A percentile compares a stretch with the other conserved stretches of the same genome.
These are phyloP conservation scores for Drosophila lacertosa DNA, from an alignment of 1,140 invertebrate genomes.

Conservation along the genomic window DNA sequence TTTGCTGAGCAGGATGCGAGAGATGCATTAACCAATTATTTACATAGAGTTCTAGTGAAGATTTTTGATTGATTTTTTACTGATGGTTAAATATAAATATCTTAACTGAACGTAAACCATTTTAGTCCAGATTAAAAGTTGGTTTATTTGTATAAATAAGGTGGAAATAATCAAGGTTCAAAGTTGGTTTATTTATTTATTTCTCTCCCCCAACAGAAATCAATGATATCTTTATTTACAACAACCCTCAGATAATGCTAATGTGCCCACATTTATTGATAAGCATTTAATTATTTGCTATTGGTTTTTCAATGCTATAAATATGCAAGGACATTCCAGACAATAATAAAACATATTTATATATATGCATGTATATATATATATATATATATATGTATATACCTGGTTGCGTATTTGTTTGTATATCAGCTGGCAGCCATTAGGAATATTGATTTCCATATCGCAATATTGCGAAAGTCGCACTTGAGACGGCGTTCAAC, in stretches of 20 bases:
- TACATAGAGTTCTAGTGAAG: background rate
- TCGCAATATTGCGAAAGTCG: constrained; percentile 68
- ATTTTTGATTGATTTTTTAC: too few relatives aligned
- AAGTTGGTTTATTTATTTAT: too few relatives aligned
- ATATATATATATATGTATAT: background rate
- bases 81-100: too few relatives aligned
- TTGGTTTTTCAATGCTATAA: constrained; percentile 46
- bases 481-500: constrained; percentile 25
- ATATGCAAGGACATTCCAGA: background rate
- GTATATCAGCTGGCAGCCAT: constrained; percentile 67
- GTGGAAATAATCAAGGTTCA: too few relatives aligned
- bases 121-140: too few relatives aligned
- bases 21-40: constrained; percentile 14
- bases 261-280: constrained; percentile 15
- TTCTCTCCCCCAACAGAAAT: too few relatives aligned
- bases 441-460: constrained; percentile 80
- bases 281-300: constrained; percentile 60
- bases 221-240: too few relatives aligned
- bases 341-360: background rate
- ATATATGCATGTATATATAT: background rate
- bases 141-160: too few relatives aligned
- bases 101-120: too few relatives aligned
- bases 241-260: background rate
- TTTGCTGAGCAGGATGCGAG: constrained; percentile 19
- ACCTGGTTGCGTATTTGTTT: too few relatives aligned